Evolutionary conservation across 64 coral and sea anemone genomes (phyloP), one percentile per base, ranked within the genome.

Genomic region (Hydrozoanthus tunicans): DNA sequence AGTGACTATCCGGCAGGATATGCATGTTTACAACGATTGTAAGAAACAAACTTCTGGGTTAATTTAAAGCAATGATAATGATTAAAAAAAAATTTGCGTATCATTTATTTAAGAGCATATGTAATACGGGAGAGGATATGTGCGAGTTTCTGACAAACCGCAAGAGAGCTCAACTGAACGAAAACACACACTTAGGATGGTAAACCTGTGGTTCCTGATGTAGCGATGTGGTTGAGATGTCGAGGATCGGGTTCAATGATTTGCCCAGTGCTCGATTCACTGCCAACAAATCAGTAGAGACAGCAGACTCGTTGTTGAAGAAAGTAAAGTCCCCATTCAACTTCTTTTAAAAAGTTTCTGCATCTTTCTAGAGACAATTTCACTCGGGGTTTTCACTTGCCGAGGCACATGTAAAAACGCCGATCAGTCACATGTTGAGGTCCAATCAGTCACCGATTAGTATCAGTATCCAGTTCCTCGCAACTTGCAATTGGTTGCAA

Each of bases 361-460:
- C 10, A 64, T 64, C 62, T 64, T 15, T 70, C n/a, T 70, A 70
- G 67, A 70, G 67, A 70, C 67, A 70, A 20, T 20, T 20, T 20
- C 20, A 20, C 20, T 20, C 20, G 6, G 67, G 14, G n/a, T 70
- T 70, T 70, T 70, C 67, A 70, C 67, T 70, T 26, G n/a, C 67
- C 25, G 25, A 70, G 67, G 67, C 67, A 70, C 67, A 70, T 70
- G 20, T 70, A 13, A 70, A 70, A 23, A 23, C 17, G 25, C 5
- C 67, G 67, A 70, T 70, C 67, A 70, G 67, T 70, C 20, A 23
- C 67, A 70, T 23, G 67, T 70, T 23, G 4, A 70, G n/a, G 9
- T 26, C 67, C 67, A 70, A 70, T 70, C 67, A 70, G 20, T 70
- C 67, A 70, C 67, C 67, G 14, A 70, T 70, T 70, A 70, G 20